These are phyloP conservation scores for Drosophila kambysellisi DNA, from an alignment of 2,888 invertebrate genomes.

Conservation along the genomic window DNA sequence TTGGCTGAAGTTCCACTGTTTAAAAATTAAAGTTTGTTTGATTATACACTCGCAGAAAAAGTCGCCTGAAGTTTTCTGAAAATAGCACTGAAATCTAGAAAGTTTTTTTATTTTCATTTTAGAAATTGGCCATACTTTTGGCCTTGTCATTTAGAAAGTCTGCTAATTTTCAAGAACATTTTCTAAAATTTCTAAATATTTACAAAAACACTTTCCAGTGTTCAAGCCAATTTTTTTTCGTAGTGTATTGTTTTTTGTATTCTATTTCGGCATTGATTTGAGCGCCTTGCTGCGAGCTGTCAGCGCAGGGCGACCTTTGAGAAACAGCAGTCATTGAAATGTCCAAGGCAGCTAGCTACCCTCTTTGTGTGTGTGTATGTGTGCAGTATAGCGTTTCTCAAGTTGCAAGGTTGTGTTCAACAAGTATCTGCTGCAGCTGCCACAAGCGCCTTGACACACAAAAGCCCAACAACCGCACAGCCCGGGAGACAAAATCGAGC, in stretches of 20 bases:
- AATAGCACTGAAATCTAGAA: background rate
- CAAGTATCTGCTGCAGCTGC: slow-evolving; percentile 65
- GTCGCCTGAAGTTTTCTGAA: background rate
- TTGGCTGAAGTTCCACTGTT: slow-evolving; percentile 42
- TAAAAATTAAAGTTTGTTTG: slow-evolving; percentile 59
- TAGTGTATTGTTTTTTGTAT: background rate
- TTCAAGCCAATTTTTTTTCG: background rate
- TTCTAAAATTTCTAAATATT: background rate
- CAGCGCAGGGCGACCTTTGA: slow-evolving; percentile 52
- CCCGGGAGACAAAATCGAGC: slow-evolving; percentile 58
- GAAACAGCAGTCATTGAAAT: slow-evolving; percentile 48
- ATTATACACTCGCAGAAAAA: background rate
- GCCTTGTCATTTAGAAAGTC: too few species aligned
- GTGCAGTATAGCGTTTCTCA: slow-evolving; percentile 32
- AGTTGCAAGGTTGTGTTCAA: slow-evolving; percentile 71
- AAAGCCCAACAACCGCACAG: slow-evolving; percentile 57
- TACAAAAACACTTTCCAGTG: background rate
- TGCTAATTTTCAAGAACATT: too few species aligned
- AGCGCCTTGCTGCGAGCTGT: slow-evolving; percentile 31
- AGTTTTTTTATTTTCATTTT: background rate
- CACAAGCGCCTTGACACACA: slow-evolving; percentile 73
- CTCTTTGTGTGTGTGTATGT: slow-evolving; percentile 5
- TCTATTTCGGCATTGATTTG: slow-evolving; percentile 54
- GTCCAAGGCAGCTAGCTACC: slow-evolving; percentile 53
- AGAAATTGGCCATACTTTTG: background rate